Base-by-base conservation (phyloP, 2,888 invertebrate genomes). In the Eretmocerus hayati region DNA sequence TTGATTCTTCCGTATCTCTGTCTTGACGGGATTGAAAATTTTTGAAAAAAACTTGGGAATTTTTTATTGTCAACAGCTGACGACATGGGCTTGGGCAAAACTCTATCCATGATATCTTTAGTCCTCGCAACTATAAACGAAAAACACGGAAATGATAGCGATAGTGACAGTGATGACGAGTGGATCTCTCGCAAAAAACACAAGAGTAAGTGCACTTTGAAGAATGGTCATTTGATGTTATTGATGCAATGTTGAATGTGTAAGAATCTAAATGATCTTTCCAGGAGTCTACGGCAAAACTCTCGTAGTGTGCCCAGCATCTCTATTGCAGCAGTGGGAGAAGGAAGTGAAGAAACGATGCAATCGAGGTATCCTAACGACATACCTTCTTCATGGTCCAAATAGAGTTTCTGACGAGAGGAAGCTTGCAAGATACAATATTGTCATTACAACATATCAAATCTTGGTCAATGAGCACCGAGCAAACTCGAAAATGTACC, bases 291-390 rank as follows among this genome's bases (percentile, higher is more conserved):
- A 71, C 30, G 88, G 86, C 11, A 85, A 86, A 18, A 90, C 89
- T 0, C 74, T 97, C n/a, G 85, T 97, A 0, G 81, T 97, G 2
- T 92, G 93, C 62, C 95, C 95, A 0, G 92, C 95, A 3, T 90
- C 90, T 36, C 78, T 97, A 39, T 74, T 96, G 47, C 81, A 84
- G 58, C 96, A 97, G 69, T 97, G 96, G 96, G 81, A 85, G 50
- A 75, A 72, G 13, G 94, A 95, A 71, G 81, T 93, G 8, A 65
- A 73, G 9, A 77, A 75, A 23, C 83, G 86, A 62, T 77, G 84
- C 41, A 67, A 71, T 33, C 64, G 79, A 6, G 80, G 83, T 52
- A 63, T 78, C 1, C 72, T 93, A 1, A 74, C 77, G 2, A 81
- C 85, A 4, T 73, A 78, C 44, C 65, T 88, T 30, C 61, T 90